phyloP scores from a whole-genome alignment of 2,888 invertebrate genomes.

The Xanthorhoe spadicearia region DNA sequence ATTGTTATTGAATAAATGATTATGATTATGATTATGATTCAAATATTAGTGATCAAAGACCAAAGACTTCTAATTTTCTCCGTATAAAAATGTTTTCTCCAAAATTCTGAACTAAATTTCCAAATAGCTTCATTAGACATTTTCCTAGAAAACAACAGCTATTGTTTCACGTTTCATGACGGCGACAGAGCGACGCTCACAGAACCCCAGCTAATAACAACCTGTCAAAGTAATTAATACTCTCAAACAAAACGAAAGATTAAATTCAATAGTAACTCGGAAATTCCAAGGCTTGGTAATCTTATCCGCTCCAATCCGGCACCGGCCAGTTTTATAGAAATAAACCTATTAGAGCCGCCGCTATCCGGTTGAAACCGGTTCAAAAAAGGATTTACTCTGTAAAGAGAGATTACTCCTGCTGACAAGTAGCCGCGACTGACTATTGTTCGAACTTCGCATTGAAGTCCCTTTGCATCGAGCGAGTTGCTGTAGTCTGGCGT shows the following conservation, averaged over 20 bases:
- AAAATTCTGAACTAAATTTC: too few relatives aligned
- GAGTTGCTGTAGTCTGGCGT: conserved; percentile 1
- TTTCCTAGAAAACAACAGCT: background rate
- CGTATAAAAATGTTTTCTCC: too few relatives aligned
- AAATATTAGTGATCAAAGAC: too few relatives aligned
- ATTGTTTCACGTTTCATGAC: background rate
- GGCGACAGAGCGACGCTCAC: background rate
- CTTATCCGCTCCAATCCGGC: conserved; percentile 35
- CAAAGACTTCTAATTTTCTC: too few relatives aligned
- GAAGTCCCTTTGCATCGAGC: conserved; percentile 29
- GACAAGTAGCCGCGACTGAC: conserved; percentile 59
- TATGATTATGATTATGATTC: too few relatives aligned
- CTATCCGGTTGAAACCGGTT: conserved; percentile 40
- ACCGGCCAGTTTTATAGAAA: conserved; percentile 27
- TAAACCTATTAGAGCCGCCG: conserved; percentile 35
- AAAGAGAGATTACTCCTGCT: conserved; percentile 62
- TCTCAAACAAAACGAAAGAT: conserved; percentile 15
- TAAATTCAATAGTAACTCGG: conserved; percentile 20
- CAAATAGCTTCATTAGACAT: background rate
- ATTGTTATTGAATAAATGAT: too few relatives aligned
- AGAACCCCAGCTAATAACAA: conserved; percentile 1
- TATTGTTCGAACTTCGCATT: conserved; percentile 61
- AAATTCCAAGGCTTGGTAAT: conserved; percentile 31
- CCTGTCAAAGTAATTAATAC: conserved; percentile 21
- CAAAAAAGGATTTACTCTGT: conserved; percentile 50